A percentile compares a stretch with the other conserved stretches of the same genome.
Evolutionary conservation across 1,140 invertebrate species (phyloP).

Genomic region (Drosophila nannoptera): DNA sequence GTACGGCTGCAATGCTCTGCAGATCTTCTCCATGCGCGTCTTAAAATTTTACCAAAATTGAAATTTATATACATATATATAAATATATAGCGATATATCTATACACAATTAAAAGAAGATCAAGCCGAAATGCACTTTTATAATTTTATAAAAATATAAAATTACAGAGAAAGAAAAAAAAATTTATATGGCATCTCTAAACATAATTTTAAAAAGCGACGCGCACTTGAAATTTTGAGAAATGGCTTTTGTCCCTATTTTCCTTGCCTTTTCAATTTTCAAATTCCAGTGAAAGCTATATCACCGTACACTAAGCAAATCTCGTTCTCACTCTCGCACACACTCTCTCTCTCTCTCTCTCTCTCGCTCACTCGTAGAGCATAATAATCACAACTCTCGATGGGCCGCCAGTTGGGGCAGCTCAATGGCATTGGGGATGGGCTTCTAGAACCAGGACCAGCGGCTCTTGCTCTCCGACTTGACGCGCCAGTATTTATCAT

Average conservation of each 20-base stretch:
- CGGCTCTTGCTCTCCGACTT: slow-evolving; percentile 50
- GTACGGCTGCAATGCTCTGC: neutral
- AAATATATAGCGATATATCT: too few species aligned
- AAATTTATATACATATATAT: neutral
- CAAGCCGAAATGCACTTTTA: too few species aligned
- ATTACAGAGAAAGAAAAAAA: neutral
- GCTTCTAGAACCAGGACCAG: slow-evolving; percentile 61
- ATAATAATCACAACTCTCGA: too few species aligned
- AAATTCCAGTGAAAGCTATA: too few species aligned
- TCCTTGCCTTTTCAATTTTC: too few species aligned
- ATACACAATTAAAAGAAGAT: too few species aligned
- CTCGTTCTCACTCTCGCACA: too few species aligned
- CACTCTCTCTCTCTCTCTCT: too few species aligned
- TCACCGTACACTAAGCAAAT: too few species aligned
- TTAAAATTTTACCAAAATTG: slow-evolving; percentile 7
- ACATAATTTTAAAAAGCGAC: neutral
- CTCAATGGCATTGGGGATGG: too few species aligned
- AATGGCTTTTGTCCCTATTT: neutral
- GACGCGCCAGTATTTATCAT: slow-evolving; percentile 61
- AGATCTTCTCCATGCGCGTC: neutral
- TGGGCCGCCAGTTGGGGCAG: too few species aligned
- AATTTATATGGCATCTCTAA: neutral
- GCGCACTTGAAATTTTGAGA: neutral
- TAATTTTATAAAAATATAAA: neutral
- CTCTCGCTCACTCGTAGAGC: too few species aligned